phyloP scores from a whole-genome alignment of 2,113 vertebrate genomes.

The Chiloscyllium plagiosum region DNA sequence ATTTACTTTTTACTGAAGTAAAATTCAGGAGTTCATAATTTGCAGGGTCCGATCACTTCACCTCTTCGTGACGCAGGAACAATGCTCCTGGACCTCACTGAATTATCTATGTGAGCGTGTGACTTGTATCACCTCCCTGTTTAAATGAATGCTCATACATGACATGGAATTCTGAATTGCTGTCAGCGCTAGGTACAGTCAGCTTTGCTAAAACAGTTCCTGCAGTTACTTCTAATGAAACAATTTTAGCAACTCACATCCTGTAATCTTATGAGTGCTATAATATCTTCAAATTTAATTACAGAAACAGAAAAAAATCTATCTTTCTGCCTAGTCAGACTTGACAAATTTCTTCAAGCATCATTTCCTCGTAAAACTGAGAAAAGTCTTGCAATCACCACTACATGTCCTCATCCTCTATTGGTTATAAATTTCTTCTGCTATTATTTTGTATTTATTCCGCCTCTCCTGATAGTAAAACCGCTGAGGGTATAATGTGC shows the following conservation, averaged over 20 bases:
- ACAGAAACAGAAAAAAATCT: background rate
- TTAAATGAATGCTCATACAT: background rate
- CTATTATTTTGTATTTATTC: background rate
- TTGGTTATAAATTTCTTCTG: background rate
- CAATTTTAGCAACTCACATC: background rate
- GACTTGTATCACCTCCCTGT: background rate
- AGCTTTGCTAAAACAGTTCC: background rate
- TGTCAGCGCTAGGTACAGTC: background rate
- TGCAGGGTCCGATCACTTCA: background rate
- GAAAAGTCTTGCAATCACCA: background rate
- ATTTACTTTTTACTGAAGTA: conserved; percentile 5
- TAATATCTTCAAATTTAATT: background rate
- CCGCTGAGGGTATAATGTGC: background rate
- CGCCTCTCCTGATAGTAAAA: background rate
- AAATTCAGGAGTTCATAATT: background rate
- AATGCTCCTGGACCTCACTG: background rate
- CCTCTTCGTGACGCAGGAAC: background rate
- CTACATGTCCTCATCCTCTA: background rate
- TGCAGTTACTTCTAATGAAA: background rate
- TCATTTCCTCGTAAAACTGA: background rate
- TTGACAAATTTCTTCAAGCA: background rate
- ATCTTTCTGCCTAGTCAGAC: background rate
- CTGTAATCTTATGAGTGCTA: too few relatives aligned
- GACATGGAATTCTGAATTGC: background rate
- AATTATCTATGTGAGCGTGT: background rate